Conservation (phyloP, 2,888 invertebrate genomes). For the Pachliopta kotzebuea region DNA sequence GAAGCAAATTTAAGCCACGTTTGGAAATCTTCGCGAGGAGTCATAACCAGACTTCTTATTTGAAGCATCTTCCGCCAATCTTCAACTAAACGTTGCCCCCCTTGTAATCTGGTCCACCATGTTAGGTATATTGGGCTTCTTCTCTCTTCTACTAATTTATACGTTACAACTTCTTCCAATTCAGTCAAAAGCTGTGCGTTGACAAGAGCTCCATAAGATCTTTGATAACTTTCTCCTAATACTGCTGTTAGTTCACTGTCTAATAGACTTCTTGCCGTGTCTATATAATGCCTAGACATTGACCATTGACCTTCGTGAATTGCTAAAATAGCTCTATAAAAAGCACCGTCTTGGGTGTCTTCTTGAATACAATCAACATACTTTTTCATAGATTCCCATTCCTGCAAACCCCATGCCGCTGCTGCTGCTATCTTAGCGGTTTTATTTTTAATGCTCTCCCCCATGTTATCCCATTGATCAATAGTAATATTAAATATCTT, state of each 20-base stretch:
- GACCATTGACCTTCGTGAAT: slow-evolving; percentile 90
- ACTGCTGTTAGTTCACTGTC: slow-evolving; percentile 98
- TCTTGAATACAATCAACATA: slow-evolving; percentile 93
- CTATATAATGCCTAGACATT: slow-evolving; percentile 89
- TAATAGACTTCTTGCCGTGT: slow-evolving; percentile 94
- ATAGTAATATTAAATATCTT: slow-evolving; percentile 87
- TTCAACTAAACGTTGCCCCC: slow-evolving; percentile 96
- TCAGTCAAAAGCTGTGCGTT: slow-evolving; percentile 98
- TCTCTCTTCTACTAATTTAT: slow-evolving; percentile 96
- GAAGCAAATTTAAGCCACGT: slow-evolving; percentile 99
- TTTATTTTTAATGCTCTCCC: slow-evolving; percentile 69
- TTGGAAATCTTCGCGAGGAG: slow-evolving; percentile 95
- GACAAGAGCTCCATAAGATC: slow-evolving; percentile 97
- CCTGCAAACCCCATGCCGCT: slow-evolving; percentile 96
- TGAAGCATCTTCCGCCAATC: slow-evolving; percentile 99
- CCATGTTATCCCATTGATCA: slow-evolving; percentile 82
- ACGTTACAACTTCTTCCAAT: slow-evolving; percentile 98
- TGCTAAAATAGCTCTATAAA: slow-evolving; percentile 95
- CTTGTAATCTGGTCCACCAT: slow-evolving; percentile 98
- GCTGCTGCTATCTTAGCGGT: slow-evolving; percentile 96
- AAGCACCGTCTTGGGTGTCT: slow-evolving; percentile 96
- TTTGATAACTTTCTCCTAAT: slow-evolving; percentile 96
- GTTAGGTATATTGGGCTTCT: slow-evolving; percentile 87
- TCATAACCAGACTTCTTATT: slow-evolving; percentile 94
- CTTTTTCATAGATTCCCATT: slow-evolving; percentile 96